A percentile compares a stretch with the other conserved stretches of the same genome.
These are phyloP conservation scores for Chondrilla cf. caribensis DNA, from an alignment of 37 sponge, comb jelly and placozoan species.

Conservation along the genomic window DNA sequence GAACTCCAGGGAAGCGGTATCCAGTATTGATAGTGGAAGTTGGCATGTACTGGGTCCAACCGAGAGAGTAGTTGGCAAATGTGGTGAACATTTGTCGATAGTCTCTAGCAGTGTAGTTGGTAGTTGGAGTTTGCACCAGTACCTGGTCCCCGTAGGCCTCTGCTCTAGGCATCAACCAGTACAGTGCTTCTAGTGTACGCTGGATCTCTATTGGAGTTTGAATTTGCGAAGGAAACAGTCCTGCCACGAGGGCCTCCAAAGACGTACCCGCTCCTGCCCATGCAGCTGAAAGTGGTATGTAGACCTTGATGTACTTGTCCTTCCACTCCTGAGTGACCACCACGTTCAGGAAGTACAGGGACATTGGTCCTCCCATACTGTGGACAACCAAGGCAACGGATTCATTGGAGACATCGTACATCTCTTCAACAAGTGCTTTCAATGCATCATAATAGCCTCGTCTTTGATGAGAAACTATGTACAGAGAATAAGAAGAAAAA, in stretches of 20 bases:
- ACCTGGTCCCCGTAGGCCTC: background rate
- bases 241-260: background rate
- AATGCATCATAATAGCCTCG: constrained; percentile 37
- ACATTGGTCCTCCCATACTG: constrained; percentile 46
- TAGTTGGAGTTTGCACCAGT: constrained; percentile 29
- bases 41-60: constrained; percentile 23
- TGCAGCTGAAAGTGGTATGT: constrained; percentile 48
- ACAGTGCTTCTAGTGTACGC: background rate
- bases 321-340: constrained; percentile 57
- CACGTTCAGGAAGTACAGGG: constrained; percentile 49
- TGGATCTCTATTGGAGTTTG: background rate
- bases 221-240: background rate
- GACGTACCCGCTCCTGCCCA: constrained; percentile 31
- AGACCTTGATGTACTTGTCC: constrained; percentile 48
- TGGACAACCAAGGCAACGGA: constrained; percentile 46
- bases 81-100: constrained; percentile 60
- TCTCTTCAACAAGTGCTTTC: constrained; percentile 28
- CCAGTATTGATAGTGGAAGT: constrained; percentile 30
- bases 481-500: too few relatives aligned
- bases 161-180: constrained; percentile 21
- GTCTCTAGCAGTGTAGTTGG: constrained; percentile 70
- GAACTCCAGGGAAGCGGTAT: constrained; percentile 44
- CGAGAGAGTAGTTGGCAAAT: constrained; percentile 33
- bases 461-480: too few relatives aligned
- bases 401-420: constrained; percentile 16